These are phyloP conservation scores for Clanis bilineata DNA, from an alignment of 2,888 invertebrate species.

Conservation along the genomic window DNA sequence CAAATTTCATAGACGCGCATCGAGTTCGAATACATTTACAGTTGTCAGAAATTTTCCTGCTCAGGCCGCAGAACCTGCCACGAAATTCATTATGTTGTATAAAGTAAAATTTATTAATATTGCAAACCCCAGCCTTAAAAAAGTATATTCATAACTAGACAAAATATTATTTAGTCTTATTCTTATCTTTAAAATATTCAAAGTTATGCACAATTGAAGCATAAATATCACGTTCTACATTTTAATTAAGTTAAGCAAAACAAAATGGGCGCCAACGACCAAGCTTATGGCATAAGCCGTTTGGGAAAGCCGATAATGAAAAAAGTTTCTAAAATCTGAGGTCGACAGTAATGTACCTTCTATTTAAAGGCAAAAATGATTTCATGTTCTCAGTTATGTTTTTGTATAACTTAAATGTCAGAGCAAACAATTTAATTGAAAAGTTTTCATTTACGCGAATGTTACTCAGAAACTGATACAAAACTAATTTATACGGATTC, in stretches of 20 bases:
- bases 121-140: no score
- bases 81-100: no score
- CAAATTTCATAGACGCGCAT: no score
- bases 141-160: no score
- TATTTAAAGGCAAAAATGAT: neutral
- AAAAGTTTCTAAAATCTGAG: neutral
- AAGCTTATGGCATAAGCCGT: neutral
- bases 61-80: no score
- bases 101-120: no score
- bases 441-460: neutral
- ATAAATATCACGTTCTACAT: neutral
- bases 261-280: neutral
- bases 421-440: neutral
- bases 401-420: neutral
- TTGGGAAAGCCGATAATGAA: neutral
- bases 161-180: neutral
- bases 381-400: neutral
- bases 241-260: constrained; percentile 1
- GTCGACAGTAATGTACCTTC: neutral
- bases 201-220: neutral
- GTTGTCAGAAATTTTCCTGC: no score
- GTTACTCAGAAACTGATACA: no score
- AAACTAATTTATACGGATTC: neutral
- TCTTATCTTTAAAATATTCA: neutral
- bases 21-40: no score